Evolutionary conservation across 2,888 invertebrate genomes (phyloP).

Genomic region (Hyposoter didymator): DNA sequence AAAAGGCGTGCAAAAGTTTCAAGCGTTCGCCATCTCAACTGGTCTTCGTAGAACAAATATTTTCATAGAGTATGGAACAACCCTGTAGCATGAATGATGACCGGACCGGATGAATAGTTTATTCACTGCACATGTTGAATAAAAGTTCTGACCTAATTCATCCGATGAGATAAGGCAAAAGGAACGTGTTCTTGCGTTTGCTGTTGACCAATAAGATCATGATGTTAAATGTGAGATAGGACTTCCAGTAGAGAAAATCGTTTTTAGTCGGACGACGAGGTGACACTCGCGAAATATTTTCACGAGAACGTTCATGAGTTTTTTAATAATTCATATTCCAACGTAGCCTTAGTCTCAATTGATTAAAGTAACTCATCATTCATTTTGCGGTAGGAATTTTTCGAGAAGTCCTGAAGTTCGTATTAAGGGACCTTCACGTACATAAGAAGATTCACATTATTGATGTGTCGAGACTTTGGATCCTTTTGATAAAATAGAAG

Average conservation of each 20-base stretch:
- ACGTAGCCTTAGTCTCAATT: background rate
- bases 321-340: background rate
- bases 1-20: background rate
- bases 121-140: background rate
- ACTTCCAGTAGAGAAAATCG: background rate
- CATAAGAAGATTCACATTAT: background rate
- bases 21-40: background rate
- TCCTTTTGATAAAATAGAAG: too few species aligned
- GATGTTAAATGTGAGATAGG: background rate
- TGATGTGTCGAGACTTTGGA: background rate
- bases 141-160: constrained; percentile 2
- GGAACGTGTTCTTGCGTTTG: constrained; percentile 1
- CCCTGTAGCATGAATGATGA: background rate
- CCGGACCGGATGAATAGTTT: background rate
- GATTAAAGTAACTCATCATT: background rate
- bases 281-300: background rate
- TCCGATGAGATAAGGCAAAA: background rate
- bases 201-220: background rate
- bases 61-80: background rate
- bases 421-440: background rate
- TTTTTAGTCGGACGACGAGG: background rate
- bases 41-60: background rate
- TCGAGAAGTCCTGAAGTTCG: background rate
- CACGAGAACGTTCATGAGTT: background rate
- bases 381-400: background rate